Evolutionary conservation across 2,888 invertebrate species (phyloP).

Genomic region (Protonemura montana): DNA sequence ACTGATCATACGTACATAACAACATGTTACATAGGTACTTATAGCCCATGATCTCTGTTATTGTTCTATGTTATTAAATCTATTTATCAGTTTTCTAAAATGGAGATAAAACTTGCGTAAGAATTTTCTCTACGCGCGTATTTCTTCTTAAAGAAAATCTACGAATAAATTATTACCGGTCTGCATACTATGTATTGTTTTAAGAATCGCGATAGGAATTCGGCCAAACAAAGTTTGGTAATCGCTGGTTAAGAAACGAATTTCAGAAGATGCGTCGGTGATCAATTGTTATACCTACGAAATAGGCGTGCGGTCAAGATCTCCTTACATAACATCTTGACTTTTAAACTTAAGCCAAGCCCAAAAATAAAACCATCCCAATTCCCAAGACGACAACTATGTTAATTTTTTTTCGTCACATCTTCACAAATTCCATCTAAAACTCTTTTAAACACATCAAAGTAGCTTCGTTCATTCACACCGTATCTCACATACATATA

Average conservation of each 20-base stretch:
- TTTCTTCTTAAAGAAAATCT: not conserved
- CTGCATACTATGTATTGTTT: not conserved
- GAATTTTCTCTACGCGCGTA: not conserved
- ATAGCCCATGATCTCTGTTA: not conserved
- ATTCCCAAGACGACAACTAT: not conserved
- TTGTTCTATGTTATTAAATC: conserved; percentile 7
- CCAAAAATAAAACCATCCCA: not conserved
- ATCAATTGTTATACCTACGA: not conserved
- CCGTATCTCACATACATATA: not conserved
- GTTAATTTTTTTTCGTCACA: not conserved
- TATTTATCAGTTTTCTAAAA: conserved; percentile 5
- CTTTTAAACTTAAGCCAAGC: not conserved
- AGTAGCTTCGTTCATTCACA: not conserved
- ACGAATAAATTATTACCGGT: not conserved
- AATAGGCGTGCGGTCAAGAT: not conserved
- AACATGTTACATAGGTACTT: not conserved
- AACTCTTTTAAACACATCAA: not conserved
- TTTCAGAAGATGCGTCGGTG: not conserved
- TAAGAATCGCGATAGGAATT: not conserved
- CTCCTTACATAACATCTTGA: not conserved
- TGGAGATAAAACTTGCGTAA: not conserved
- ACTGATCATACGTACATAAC: not conserved
- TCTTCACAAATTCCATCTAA: not conserved
- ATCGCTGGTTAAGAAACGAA: not conserved
- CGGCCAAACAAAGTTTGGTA: not conserved